phyloP scores from a whole-genome alignment of 2,888 invertebrate species.

The Cheilosia variabilis region DNA sequence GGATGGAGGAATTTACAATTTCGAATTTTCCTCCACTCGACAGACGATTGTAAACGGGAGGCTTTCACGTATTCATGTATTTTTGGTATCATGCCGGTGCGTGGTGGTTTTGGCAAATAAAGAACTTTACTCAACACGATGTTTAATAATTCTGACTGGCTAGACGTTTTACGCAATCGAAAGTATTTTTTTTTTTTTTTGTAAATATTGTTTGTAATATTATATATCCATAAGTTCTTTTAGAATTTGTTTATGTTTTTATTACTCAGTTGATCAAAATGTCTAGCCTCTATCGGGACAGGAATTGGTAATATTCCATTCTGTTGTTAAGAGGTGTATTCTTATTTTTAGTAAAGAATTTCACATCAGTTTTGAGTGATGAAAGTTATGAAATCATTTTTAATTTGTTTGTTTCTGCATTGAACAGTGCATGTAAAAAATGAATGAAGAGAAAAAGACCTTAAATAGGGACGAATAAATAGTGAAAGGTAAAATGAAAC shows the following conservation, averaged over 20 bases:
- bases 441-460: too few species aligned
- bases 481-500: too few species aligned
- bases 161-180: slow-evolving; percentile 50
- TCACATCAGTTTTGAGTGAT: too few species aligned
- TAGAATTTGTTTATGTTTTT: background rate
- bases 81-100: slow-evolving; percentile 45
- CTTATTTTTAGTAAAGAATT: too few species aligned
- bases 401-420: too few species aligned
- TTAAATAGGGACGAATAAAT: too few species aligned
- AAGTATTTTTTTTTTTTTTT: background rate
- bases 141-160: slow-evolving; percentile 21
- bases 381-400: too few species aligned
- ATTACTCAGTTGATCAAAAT: too few species aligned
- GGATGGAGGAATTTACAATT: slow-evolving; percentile 28
- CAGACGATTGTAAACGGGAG: slow-evolving; percentile 18
- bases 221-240: background rate
- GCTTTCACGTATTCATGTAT: slow-evolving; percentile 1
- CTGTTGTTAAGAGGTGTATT: too few species aligned
- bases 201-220: background rate
- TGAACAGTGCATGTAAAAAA: too few species aligned
- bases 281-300: too few species aligned
- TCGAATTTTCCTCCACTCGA: slow-evolving; percentile 46
- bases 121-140: background rate
- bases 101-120: slow-evolving; percentile 33
- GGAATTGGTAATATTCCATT: too few species aligned